A percentile compares a stretch with the other conserved stretches of the same genome.
Evolutionary conservation across 2,888 invertebrate species (phyloP).

Genomic region (Aelia acuminata): DNA sequence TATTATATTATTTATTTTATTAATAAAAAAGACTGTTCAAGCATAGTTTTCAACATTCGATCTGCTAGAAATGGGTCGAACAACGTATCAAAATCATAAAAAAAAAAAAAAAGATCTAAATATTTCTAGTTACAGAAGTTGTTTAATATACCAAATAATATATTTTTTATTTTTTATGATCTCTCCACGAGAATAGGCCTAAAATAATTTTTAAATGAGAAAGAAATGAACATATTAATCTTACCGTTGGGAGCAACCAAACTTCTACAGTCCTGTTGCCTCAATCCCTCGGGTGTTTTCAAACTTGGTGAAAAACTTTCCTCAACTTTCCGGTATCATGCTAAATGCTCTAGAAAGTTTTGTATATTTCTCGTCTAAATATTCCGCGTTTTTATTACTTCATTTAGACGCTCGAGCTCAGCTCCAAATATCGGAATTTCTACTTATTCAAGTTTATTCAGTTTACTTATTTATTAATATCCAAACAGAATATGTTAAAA

Average conservation of each 20-base stretch:
- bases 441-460: not conserved
- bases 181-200: too few relatives aligned
- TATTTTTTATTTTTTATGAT: too few relatives aligned
- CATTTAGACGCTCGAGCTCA: not conserved
- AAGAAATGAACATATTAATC: not conserved
- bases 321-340: constrained; percentile 13
- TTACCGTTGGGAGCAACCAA: not conserved
- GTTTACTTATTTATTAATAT: too few relatives aligned
- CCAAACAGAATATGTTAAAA: too few relatives aligned
- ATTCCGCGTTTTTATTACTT: not conserved
- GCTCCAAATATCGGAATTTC: not conserved
- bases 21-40: too few relatives aligned
- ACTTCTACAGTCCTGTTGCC: constrained; percentile 9
- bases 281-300: constrained; percentile 20
- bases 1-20: too few relatives aligned
- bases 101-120: too few relatives aligned
- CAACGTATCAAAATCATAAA: too few relatives aligned
- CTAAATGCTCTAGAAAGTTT: not conserved
- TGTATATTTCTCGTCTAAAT: constrained; percentile 1
- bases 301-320: constrained; percentile 30
- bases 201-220: not conserved
- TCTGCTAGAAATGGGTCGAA: too few relatives aligned
- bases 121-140: too few relatives aligned
- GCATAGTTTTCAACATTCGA: too few relatives aligned
- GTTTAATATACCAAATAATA: too few relatives aligned